Conservation (phyloP, 2,888 invertebrate species). For the Stegana nigrithorax region DNA sequence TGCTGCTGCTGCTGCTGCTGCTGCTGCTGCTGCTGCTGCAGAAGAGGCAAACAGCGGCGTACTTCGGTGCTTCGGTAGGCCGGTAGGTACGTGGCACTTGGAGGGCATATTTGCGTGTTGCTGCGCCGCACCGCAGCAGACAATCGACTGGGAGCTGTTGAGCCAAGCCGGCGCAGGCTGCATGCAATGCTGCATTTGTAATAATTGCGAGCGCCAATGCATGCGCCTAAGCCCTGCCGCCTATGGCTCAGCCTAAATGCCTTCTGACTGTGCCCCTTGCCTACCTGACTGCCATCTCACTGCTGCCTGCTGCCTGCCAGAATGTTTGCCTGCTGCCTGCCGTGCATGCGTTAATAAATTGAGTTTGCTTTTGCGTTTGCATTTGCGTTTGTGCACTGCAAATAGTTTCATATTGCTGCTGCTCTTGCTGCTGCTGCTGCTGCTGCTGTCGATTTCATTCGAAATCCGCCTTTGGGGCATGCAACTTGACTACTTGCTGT, state of each 20-base stretch:
- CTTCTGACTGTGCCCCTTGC: too few relatives aligned
- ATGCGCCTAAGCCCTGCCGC: too few relatives aligned
- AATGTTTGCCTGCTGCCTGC: neutral
- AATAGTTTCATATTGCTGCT: conserved; percentile 37
- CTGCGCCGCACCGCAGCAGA: neutral
- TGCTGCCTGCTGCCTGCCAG: conserved; percentile 5
- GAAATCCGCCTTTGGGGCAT: conserved; percentile 52
- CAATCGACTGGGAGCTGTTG: conserved; percentile 7
- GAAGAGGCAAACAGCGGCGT: conserved; percentile 23
- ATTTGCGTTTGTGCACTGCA: conserved; percentile 34
- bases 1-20: too few relatives aligned
- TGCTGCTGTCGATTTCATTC: conserved; percentile 54
- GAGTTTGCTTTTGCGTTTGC: conserved; percentile 36
- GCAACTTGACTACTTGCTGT: conserved; percentile 32
- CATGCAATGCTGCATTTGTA: conserved; percentile 45
- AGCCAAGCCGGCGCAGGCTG: conserved; percentile 31
- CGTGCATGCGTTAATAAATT: conserved; percentile 52
- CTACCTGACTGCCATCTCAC: too few relatives aligned
- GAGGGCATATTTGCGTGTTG: conserved; percentile 4
- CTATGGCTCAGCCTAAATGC: too few relatives aligned
- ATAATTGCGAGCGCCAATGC: conserved; percentile 36
- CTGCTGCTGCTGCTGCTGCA: too few relatives aligned
- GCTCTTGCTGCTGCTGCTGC: neutral
- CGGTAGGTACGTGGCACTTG: too few relatives aligned
- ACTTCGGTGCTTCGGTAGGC: too few relatives aligned